Conservation (phyloP, 2,797 vertebrate species). For the Emydoidea blandingii region DNA sequence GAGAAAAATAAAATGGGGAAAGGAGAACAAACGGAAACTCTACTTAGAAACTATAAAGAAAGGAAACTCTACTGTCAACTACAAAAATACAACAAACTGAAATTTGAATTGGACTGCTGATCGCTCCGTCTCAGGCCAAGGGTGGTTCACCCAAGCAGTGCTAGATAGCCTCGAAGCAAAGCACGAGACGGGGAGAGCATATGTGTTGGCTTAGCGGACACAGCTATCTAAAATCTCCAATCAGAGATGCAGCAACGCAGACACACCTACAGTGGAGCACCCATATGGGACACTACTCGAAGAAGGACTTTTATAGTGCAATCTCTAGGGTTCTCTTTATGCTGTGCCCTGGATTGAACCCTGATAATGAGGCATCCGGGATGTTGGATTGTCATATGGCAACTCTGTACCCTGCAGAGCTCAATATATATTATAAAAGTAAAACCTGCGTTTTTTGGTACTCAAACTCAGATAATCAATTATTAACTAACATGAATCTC, state of each 20-base stretch:
- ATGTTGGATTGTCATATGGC: background rate
- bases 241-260: background rate
- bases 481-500: background rate
- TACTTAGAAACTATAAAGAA: background rate
- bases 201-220: background rate
- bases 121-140: background rate
- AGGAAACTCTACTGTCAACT: background rate
- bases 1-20: background rate
- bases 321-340: background rate
- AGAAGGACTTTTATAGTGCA: too few relatives aligned
- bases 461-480: background rate
- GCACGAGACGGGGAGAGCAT: background rate
- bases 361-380: fast-evolving
- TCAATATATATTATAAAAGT: background rate
- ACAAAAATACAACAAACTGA: background rate
- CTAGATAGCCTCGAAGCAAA: background rate
- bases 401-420: background rate
- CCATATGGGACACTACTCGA: too few relatives aligned
- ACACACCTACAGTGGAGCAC: too few relatives aligned
- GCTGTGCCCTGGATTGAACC: too few relatives aligned
- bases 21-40: background rate
- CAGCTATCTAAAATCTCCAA: background rate
- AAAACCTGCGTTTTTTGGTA: background rate
- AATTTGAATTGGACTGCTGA: background rate
- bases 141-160: background rate